Base-by-base conservation (phyloP, 2,113 vertebrate genomes). In the Gallinago undulata region DNA sequence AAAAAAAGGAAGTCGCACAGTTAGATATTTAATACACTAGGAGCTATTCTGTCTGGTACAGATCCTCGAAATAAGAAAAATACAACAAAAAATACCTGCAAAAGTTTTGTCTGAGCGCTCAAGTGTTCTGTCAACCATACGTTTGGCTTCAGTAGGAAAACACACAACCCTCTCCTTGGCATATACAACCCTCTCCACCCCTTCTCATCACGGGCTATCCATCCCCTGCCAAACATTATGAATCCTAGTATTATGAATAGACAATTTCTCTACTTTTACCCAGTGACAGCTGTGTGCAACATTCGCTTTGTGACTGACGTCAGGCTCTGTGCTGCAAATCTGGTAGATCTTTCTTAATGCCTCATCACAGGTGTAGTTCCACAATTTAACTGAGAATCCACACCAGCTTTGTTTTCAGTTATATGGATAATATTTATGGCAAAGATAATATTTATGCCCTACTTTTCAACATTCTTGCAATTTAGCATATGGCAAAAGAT, bases 271-370 rank as follows among this genome's bases (percentile, higher is more conserved):
- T 91, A 15, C 91, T 96, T 95, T 93, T 30, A 83, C 35, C 75
- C 67, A 91, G 86, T n/a, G 80, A 96, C 97, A 98, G 96, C 97
- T 98, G 97, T 55, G 67, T 64, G 75, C 78, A 96, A 68, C 64
- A 85, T 7, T 90, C 47, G 4, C 70, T 90, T 94, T 86, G 84
- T 84, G 75, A 69, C 72, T 90, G 94, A 94, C 60, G 60, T 90
- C 94, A 93, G 67, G 60, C 47, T 76, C 39, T 56, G 31, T 2
- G 8, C 64, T 87, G 69, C 63, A 84, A 90, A 92, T 90, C 83
- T 72, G 33, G 60, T 25, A 82, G 35, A 84, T 93, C 75, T 87
- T 90, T 66, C 90, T 67, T 95, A 96, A 98, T 87, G 92, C 60
- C 77, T 88, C 66, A 77, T 45, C 89, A 89, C 91, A 96, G 87